These are phyloP conservation scores for Drosophila pseudoananassae DNA, from an alignment of 1,140 invertebrate genomes.

Conservation along the genomic window DNA sequence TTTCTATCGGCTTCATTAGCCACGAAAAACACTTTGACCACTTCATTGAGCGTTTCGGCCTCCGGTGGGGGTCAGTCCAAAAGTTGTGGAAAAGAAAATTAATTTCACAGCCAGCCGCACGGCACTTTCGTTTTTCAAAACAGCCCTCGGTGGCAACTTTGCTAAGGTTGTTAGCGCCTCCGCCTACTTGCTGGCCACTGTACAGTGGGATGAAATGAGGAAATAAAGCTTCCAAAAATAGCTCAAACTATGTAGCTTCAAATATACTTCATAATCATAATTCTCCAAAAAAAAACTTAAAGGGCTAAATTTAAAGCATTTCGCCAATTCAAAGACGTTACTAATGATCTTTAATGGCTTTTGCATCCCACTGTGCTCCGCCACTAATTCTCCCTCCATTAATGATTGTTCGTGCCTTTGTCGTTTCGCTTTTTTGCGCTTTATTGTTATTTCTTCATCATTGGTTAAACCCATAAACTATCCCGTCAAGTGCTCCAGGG, in stretches of 20 bases:
- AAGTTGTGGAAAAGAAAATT: conserved; percentile 47
- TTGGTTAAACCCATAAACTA: conserved; percentile 43
- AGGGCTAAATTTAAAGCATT: not conserved
- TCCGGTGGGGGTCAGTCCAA: conserved; percentile 30
- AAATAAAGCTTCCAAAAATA: not conserved
- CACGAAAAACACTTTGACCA: conserved; percentile 28
- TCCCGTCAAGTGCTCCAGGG: conserved; percentile 31
- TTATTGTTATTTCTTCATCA: conserved; percentile 71
- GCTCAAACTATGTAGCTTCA: not conserved
- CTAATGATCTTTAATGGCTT: conserved; percentile 7
- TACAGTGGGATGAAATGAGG: conserved; percentile 18
- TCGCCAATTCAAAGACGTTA: not conserved
- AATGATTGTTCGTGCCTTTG: conserved; percentile 34
- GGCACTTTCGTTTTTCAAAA: conserved; percentile 64
- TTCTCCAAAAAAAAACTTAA: not conserved
- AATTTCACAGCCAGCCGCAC: conserved; percentile 47
- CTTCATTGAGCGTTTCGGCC: conserved; percentile 18
- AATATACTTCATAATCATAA: not conserved
- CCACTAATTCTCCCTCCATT: conserved; percentile 16
- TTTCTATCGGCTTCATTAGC: conserved; percentile 45
- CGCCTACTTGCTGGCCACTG: conserved; percentile 21
- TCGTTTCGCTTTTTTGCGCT: conserved; percentile 61
- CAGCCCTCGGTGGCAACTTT: conserved; percentile 55
- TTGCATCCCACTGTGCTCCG: conserved; percentile 27
- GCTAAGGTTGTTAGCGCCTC: conserved; percentile 56